Base-by-base conservation (phyloP, 2,113 vertebrate species). In the Apus apus region DNA sequence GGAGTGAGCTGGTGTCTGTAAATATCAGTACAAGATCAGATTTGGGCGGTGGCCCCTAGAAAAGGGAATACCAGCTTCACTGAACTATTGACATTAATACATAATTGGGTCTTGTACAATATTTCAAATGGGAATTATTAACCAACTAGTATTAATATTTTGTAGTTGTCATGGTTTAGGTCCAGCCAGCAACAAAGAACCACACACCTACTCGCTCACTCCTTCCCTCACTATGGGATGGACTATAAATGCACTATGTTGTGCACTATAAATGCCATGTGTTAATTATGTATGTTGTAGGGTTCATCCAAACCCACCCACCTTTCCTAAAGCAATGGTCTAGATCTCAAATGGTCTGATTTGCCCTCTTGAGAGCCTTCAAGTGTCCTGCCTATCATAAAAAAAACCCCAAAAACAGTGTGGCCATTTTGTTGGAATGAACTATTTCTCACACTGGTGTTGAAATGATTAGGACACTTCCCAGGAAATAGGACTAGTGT, bases 231-330 rank as follows among this genome's bases (percentile, higher is more conserved):
- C 19, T 18, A 16, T 48, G 46, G 46, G 46, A 20, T 48, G n/a
- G n/a, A 13, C 14, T 77, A 1, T 22, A 73, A 54, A 66, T 73
- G 65, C 4, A 13, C 14, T 77, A 1, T 22, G n/a, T n/a, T n/a
- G n/a, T n/a, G n/a, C n/a, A 13, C 14, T 77, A 1, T 22, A 73
- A 54, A 66, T 73, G 65, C 4, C 10, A 13, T 1, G 0, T 50
- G 13, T 53, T 80, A 64, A 40, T 62, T 60, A 30, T 50, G 27
- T 27, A 60, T 11, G 3, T 56, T 75, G 25, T 13, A 6, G 15
- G 8, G 13, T 27, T 61, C 36, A 61, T 83, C 40, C 40, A 84
- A 68, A 94, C 40, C 15, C 18, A 54, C 25, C 64, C 64, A 4
- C 19, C 10, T 34, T 30, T 76, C 9, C 16, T 65, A 30, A 76